A percentile compares a stretch with the other conserved stretches of the same genome.
Evolutionary conservation across 2,888 invertebrate genomes (phyloP).

Genomic region (Fissipunctia ypsillon): DNA sequence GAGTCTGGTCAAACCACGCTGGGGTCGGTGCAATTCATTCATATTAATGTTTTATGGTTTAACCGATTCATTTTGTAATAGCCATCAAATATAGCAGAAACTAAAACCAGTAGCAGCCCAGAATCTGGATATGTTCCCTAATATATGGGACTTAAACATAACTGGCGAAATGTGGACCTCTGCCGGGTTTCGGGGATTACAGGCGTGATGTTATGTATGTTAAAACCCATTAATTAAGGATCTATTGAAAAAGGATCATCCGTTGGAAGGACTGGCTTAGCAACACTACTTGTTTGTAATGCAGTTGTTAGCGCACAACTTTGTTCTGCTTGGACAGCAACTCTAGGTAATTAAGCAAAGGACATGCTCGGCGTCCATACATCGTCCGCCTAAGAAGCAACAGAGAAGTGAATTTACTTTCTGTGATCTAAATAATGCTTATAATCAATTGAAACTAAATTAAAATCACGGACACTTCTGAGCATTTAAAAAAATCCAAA

Average conservation of each 20-base stretch:
- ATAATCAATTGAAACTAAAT: too few relatives aligned
- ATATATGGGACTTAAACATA: too few relatives aligned
- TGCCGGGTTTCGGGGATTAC: too few relatives aligned
- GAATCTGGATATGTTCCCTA: not conserved
- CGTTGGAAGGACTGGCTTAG: not conserved
- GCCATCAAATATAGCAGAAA: not conserved
- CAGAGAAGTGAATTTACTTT: too few relatives aligned
- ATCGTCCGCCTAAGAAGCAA: too few relatives aligned
- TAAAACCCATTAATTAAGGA: not conserved
- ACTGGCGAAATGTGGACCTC: not conserved
- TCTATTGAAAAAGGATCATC: not conserved
- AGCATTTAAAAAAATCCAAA: too few relatives aligned
- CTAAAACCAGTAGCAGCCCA: not conserved
- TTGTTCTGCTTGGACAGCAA: not conserved
- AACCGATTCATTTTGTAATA: not conserved
- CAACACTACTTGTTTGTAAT: not conserved
- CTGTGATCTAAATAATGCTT: too few relatives aligned
- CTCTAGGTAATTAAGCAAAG: not conserved
- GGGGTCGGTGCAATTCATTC: too few relatives aligned
- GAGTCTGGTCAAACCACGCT: too few relatives aligned
- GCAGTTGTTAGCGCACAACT: not conserved
- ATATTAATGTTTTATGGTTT: not conserved
- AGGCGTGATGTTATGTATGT: not conserved
- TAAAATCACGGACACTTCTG: too few relatives aligned
- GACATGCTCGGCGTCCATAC: too few relatives aligned